These are phyloP conservation scores for Turnix velox DNA, from an alignment of 2,113 vertebrate genomes.

Conservation along the genomic window DNA sequence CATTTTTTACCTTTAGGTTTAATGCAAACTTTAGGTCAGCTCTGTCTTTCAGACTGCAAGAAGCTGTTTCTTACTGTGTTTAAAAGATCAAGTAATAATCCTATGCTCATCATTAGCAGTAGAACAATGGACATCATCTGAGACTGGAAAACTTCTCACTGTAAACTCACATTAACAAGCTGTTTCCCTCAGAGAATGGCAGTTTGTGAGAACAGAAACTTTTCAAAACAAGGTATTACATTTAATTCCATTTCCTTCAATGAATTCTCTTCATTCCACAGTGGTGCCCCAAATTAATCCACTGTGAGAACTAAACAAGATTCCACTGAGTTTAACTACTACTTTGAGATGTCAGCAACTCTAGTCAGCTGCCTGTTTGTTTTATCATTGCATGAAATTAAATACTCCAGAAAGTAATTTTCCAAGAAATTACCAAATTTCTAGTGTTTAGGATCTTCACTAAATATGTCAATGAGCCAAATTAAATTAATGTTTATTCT, in stretches of 20 bases:
- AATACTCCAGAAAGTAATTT: neutral
- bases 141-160: neutral
- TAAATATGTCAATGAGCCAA: neutral
- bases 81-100: neutral
- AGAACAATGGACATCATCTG: neutral
- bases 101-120: neutral
- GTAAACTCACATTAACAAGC: neutral
- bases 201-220: neutral
- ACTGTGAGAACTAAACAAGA: neutral
- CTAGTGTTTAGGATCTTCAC: neutral
- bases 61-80: neutral
- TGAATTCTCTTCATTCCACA: neutral
- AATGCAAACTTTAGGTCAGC: neutral
- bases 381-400: neutral
- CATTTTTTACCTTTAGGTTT: neutral
- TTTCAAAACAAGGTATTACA: neutral
- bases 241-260: neutral
- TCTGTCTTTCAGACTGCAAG: neutral
- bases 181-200: neutral
- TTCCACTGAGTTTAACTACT: neutral
- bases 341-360: accelerated
- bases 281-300: neutral
- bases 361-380: neutral
- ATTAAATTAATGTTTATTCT: neutral
- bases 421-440: neutral